Evolutionary conservation across 2,797 vertebrate genomes (phyloP), one percentile per base, ranked within the genome.

Genomic region (Phrynocephalus forsythii): DNA sequence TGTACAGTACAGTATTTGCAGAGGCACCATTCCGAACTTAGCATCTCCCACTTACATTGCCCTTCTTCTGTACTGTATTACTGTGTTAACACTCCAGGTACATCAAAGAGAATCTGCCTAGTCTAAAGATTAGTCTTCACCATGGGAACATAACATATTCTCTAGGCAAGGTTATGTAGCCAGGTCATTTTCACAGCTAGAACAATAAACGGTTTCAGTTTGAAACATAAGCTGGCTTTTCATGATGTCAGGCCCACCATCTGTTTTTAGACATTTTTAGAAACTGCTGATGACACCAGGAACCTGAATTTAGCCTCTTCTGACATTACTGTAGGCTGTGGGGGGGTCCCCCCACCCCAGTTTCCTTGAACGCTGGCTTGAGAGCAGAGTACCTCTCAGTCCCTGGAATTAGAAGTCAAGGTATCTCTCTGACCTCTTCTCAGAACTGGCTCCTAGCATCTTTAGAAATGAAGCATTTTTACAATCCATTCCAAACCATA

Each of bases 121-220:
- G 26, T 20, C 84, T 79, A 86, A 11, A 86, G 44, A 69, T 85
- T 79, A 79, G 44, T 79, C 48, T 18, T 79, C 48, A 85, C 76
- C 76, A 69, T 69, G 66, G 84, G 73, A 86, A 86, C 20, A 50
- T 79, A 69, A 52, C 76, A 79, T 69, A 69, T 86, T 86, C 66
- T 79, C 33, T 52, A 68, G 63, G 10, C 67, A 78, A 85, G 84
- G 44, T 85, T 78, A 85, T 78, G 28, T 52, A n/a, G 28, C 63
- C 75, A 78, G 60, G 84, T 68, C 75, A 78, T 85, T 85, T 85
- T 78, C 75, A 68, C 75, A 68, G 83, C 72, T 75, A 68, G 84
- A 85, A 78, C 44, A 85, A 78, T 44, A 68, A 78, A 85, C 68
- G 44, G 26, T 68, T 85, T 77, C 63, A 68, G 30, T 68, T 78